Evolutionary conservation across 2,888 invertebrate genomes (phyloP), one percentile per base, ranked within the genome.

Genomic region (Archips crataeganus): DNA sequence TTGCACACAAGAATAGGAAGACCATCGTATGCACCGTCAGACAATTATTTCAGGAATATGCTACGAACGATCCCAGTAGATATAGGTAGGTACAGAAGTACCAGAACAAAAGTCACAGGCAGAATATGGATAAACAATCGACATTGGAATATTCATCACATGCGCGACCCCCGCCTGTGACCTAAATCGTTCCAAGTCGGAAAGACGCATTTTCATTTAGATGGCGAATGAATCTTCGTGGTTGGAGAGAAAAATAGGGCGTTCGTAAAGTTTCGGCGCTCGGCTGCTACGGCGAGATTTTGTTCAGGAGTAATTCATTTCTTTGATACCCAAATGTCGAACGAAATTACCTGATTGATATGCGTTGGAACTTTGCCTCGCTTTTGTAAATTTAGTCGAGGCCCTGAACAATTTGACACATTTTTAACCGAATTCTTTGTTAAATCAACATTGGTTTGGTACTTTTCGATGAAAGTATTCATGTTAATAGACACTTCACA

Each of bases 141-240:
- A 60, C 69, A 65, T 74, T 59, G 45, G 74, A 74, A 74, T 74
- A 74, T 74, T 74, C 69, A 74, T 74, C 65, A 65, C 74, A 70
- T 71, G 71, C 71, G 64, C 67, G 62, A 68, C 62, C 64, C 69
- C 64, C 63, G 68, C 63, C 70, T 74, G 74, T 70, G 74, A 70
- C 74, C 74, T 61, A 64, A 74, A 74, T 70, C 69, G 64, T 60
- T 71, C 71, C 66, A 71, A 72, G 61, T 72, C 61, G 51, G 73
- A 64, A 64, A 69, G 73, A 65, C 74, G 74, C 74, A 74, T 74
- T 74, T 70, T 74, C 70, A 74, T 74, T 74, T 74, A 74, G 74
- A 74, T 64, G 70, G 65, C 74, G 70, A 73, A 73, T 73, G 74
- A 70, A 73, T 74, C 69, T 70, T 70, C 74, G 70, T 65, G 74